phyloP scores from a whole-genome alignment of 2,888 invertebrate species.

The Tineola bisselliella region DNA sequence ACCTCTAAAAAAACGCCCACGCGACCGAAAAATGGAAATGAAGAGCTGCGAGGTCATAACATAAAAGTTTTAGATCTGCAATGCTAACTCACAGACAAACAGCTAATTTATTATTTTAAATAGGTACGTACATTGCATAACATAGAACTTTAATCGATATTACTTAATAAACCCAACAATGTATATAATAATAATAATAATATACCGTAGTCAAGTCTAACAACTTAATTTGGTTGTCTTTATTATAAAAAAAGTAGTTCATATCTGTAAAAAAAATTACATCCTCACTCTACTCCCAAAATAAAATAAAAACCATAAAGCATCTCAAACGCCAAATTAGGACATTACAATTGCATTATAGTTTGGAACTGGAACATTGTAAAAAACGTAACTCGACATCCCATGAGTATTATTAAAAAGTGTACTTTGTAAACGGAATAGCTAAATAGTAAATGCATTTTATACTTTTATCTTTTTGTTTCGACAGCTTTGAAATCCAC shows the following conservation, averaged over 20 bases:
- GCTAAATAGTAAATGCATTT: too few relatives aligned
- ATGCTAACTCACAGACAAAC: slow-evolving; percentile 12
- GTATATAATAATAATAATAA: not conserved
- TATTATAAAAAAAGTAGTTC: too few relatives aligned
- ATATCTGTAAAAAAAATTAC: too few relatives aligned
- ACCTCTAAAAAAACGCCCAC: not conserved
- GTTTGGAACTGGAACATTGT: not conserved
- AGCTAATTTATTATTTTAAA: slow-evolving; percentile 12
- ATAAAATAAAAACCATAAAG: too few relatives aligned
- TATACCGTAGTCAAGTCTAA: too few relatives aligned
- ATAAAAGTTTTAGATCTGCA: slow-evolving; percentile 27
- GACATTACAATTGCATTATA: not conserved
- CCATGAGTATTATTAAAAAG: not conserved
- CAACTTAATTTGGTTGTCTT: too few relatives aligned
- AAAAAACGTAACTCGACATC: not conserved
- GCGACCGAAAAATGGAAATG: slow-evolving; percentile 32
- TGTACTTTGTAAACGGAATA: not conserved
- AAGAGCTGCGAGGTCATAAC: slow-evolving; percentile 27
- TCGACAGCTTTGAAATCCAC: too few relatives aligned
- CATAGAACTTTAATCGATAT: not conserved
- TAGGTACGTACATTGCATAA: not conserved
- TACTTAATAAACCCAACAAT: too few relatives aligned
- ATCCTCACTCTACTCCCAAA: too few relatives aligned
- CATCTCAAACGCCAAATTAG: too few relatives aligned
- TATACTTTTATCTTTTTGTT: too few relatives aligned